Conservation (phyloP, 2,113 vertebrate genomes). For the Beaufortia kweichowensis region DNA sequence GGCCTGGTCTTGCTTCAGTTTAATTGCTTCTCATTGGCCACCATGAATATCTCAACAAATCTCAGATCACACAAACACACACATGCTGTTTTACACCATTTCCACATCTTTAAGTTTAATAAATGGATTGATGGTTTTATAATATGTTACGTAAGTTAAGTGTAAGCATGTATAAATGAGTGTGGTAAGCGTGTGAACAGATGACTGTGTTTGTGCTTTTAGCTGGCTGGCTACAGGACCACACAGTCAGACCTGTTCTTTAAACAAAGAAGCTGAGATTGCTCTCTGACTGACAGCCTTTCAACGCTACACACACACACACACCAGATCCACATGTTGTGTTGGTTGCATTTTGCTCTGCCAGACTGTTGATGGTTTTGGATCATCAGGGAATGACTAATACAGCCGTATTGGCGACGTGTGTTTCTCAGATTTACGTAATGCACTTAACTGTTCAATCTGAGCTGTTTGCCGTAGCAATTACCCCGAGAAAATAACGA, state of each 20-base stretch:
- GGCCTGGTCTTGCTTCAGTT: constrained; percentile 32
- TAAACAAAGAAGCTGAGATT: constrained; percentile 71
- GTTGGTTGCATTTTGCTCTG: background rate
- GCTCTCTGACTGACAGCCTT: constrained; percentile 73
- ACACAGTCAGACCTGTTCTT: constrained; percentile 72
- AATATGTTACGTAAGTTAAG: constrained; percentile 10
- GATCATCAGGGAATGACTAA: constrained; percentile 19
- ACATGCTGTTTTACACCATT: constrained; percentile 10
- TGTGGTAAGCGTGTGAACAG: constrained; percentile 42
- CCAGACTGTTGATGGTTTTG: constrained; percentile 28
- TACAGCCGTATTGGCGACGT: background rate
- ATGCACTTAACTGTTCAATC: background rate
- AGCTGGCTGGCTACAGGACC: constrained; percentile 69
- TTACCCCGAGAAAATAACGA: background rate
- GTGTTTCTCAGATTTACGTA: background rate
- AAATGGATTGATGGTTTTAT: background rate
- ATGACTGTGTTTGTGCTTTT: constrained; percentile 59
- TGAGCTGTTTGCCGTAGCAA: background rate
- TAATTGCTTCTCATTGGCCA: constrained; percentile 48
- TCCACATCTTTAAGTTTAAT: constrained; percentile 1
- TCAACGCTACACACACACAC: constrained; percentile 64
- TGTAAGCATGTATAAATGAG: constrained; percentile 29
- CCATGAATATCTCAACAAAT: constrained; percentile 28
- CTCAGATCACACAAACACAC: constrained; percentile 21
- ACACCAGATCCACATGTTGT: constrained; percentile 57